These are phyloP conservation scores for Triplophysa rosa DNA, from an alignment of 2,113 vertebrate genomes.

Conservation along the genomic window DNA sequence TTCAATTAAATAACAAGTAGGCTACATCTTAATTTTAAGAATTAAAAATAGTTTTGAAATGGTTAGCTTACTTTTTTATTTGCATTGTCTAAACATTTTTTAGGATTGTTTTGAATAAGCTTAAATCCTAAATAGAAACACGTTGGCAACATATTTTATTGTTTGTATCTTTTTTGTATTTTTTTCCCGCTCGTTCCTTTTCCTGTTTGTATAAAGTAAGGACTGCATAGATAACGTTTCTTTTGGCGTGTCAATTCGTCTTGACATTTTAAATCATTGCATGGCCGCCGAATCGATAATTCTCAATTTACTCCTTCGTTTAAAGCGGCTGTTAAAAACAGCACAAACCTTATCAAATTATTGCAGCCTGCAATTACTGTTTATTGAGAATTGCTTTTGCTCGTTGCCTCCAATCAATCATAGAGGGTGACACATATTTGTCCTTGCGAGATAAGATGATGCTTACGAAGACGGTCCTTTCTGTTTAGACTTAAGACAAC, in stretches of 20 bases:
- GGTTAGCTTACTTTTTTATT: too few species aligned
- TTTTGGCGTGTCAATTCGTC: conserved; percentile 27
- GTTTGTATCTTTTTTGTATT: too few species aligned
- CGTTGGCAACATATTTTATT: too few species aligned
- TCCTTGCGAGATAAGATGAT: conserved; percentile 14
- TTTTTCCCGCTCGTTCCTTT: too few species aligned
- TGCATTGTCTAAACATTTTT: too few species aligned
- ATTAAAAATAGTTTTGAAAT: too few species aligned
- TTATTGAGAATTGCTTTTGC: conserved; percentile 34
- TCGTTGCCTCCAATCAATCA: neutral
- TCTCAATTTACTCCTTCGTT: conserved; percentile 33
- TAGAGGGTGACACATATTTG: conserved; percentile 12
- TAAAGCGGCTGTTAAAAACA: conserved; percentile 39
- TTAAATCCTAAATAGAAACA: too few species aligned
- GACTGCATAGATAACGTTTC: neutral
- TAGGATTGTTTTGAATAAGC: too few species aligned
- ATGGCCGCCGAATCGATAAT: conserved; percentile 31
- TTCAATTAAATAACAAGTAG: too few species aligned
- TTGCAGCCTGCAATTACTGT: conserved; percentile 30
- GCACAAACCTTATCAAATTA: conserved; percentile 43
- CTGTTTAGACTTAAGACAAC: conserved; percentile 40
- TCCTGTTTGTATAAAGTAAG: neutral
- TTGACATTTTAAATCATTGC: conserved; percentile 35
- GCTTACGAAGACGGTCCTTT: neutral
- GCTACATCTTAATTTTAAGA: too few species aligned